Evolutionary conservation across 2,888 invertebrate species (phyloP), one percentile per base, ranked within the genome.

Genomic region (Cantharis rustica): DNA sequence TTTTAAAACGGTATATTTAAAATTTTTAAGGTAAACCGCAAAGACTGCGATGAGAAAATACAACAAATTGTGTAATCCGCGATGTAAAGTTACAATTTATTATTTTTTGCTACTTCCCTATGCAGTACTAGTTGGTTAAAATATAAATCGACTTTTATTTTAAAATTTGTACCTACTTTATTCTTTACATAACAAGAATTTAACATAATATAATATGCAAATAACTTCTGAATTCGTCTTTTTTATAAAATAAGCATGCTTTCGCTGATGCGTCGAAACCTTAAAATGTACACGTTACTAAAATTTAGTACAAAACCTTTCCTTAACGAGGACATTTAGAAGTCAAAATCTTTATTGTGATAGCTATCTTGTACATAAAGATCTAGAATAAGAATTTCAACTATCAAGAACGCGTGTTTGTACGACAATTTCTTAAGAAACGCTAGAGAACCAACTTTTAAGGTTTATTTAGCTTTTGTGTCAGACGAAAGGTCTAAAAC

Each of bases 331-430:
- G 61, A 26, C 68, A 68, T 61, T 73, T 69, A 27, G 68, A 62
- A 73, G 61, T 16, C 31, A 71, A 66, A 73, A 69, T 26, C 68
- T 68, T 73, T 69, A 69, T 47, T 61, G 69, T 62, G 61, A 62
- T 68, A 31, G 26, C 61, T 73, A 73, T 73, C 73, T 73, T 61
- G 62, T 23, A 73, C 73, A 69, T 73, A 73, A 73, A 73, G 68
- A 73, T 73, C 69, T 68, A 72, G 61, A 68, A 62, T 62, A 20
- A 61, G 68, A 68, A 73, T 73, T 69, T 68, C 16, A 62, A 68
- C 26, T 69, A 73, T 73, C 73, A 15, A 16, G 73, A 68, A 68
- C 64, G 72, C 23, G 73, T 68, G 26, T 61, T 61, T 68, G 17
- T 62, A 26, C 61, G 73, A 69, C 20, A 66, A 66, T 66, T 72